Percentiles rank a stretch among this genome's conserved stretches.
Evolutionary conservation across 2,888 invertebrate species (phyloP).

Genomic region (Ectemnius cavifrons): DNA sequence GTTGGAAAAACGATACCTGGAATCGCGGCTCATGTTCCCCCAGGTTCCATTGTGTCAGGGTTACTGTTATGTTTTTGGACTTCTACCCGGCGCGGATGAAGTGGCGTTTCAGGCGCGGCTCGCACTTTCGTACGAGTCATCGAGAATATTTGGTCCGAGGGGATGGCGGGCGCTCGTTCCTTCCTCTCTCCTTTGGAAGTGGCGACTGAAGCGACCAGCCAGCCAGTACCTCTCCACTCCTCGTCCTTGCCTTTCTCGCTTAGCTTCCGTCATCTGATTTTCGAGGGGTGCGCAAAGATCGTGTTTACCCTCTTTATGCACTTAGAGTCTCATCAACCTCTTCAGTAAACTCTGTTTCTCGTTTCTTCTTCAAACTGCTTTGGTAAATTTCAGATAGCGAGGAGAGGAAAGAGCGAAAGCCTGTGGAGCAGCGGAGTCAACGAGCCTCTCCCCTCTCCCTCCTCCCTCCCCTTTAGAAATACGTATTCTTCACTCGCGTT

Average conservation of each 20-base stretch:
- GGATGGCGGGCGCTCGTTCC: constrained; percentile 16
- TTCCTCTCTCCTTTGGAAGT: neutral
- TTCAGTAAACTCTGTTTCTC: constrained; percentile 27
- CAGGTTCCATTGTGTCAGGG: constrained; percentile 63
- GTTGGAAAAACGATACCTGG: constrained; percentile 52
- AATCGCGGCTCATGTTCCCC: constrained; percentile 45
- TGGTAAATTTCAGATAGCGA: constrained; percentile 31
- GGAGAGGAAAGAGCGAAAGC: neutral
- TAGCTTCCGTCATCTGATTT: constrained; percentile 47
- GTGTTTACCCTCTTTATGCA: constrained; percentile 55
- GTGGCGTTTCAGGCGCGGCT: constrained; percentile 50
- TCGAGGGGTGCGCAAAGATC: constrained; percentile 48
- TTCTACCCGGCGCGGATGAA: constrained; percentile 56
- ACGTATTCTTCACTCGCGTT: neutral
- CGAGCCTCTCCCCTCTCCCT: too few species aligned
- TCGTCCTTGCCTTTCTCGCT: constrained; percentile 10
- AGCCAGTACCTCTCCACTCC: neutral
- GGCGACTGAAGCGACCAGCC: too few species aligned
- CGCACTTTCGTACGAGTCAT: constrained; percentile 58
- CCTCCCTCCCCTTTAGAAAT: neutral
- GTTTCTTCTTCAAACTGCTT: constrained; percentile 44
- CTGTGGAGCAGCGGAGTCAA: constrained; percentile 19
- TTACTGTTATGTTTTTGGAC: constrained; percentile 59
- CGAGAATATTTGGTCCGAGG: constrained; percentile 58
- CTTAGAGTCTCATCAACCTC: constrained; percentile 48